Base-by-base conservation (phyloP, 1,140 invertebrate species). In the Drosophila watanabei region DNA sequence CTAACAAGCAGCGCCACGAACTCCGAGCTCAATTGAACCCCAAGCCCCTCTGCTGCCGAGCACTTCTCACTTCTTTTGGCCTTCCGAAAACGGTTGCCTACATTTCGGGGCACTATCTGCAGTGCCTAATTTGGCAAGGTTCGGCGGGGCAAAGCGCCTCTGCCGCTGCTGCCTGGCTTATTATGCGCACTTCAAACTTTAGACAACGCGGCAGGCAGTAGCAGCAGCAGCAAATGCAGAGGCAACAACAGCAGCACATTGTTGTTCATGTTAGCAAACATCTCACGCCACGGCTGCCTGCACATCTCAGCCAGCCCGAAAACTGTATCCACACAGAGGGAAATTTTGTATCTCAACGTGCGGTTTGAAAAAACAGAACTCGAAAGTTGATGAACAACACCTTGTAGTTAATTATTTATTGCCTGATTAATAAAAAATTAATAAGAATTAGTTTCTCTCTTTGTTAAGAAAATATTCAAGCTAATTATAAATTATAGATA, bases 151-250 rank as follows among this genome's bases (percentile, higher is more conserved):
- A 16, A 61, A 46, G 33, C 20, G 8, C 20, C 33, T 24, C 54
- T 82, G 65, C 59, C 57, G 32, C 81, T 54, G 39, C 32, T 54
- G 43, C 32, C 86, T 79, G 79, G 79, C 79, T 89, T 89, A 90
- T 90, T 90, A 89, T 89, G 86, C 86, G 85, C 85, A 89, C 85
- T 89, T 89, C 85, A 89, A 89, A 89, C 85, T 90, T 89, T 90
- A 89, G 85, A 89, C 85, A 89, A 88, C 80, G 79, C 56, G 63
- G 63, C 81, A 77, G 64, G 60, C 68, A 64, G 48, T 43, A 35
- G 52, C 39, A 54, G 16, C 14, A 24, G 59, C 54, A 59, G 18
- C 32, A 35, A 33, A 61, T 45, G 54, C 13, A 28, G 30, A 37
- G 18, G 59, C 49, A 52, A 18, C 43, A 64, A 45, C 75, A 65